Evolutionary conservation across 2,113 vertebrate genomes (phyloP), one percentile per base, ranked within the genome.

Genomic region (Tauraco erythrolophus): DNA sequence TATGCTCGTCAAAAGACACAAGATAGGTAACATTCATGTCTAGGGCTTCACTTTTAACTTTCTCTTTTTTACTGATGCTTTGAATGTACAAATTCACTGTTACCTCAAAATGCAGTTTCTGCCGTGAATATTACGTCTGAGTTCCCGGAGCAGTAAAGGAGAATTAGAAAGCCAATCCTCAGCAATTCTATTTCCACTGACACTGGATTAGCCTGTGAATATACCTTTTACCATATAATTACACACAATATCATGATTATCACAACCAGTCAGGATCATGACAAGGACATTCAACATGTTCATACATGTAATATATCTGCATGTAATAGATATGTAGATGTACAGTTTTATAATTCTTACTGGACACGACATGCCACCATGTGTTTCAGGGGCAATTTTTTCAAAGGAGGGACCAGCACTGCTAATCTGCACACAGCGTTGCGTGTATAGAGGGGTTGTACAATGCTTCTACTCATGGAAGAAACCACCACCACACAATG

Each of bases 311-410:
- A 77, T 45, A 7, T 10, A 58, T 19, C 33, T 37, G 9, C 39
- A 71, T 3, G 3, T 30, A 77, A 27, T 8, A 60, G 19, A 1
- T 16, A 64, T 45, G 10, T 3, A 69, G 30, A 43, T 2, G 15
- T 3, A 51, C 14, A 75, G 46, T 21, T 33, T 84, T 70, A 41
- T 30, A 48, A 19, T 22, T 65, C 57, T 35, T 22, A 23, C 50
- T 37, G 31, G 30, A 41, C 11, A 30, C 0, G 1, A 57, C 14
- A 25, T n/a, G 35, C 9, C 16, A 70, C 5, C 3, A 3, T 1
- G 25, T 54, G 17, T 50, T 95, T 60, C 71, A 76, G 11, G 13
- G 21, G 35, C 4, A 43, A 81, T 12, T 50, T 61, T 41, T 18
- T 46, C 39, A 54, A 76, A 60, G 19, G 6, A 76, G 27, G 12